Base-by-base conservation (phyloP, 2,113 vertebrate species). In the Tyrannus savana region DNA sequence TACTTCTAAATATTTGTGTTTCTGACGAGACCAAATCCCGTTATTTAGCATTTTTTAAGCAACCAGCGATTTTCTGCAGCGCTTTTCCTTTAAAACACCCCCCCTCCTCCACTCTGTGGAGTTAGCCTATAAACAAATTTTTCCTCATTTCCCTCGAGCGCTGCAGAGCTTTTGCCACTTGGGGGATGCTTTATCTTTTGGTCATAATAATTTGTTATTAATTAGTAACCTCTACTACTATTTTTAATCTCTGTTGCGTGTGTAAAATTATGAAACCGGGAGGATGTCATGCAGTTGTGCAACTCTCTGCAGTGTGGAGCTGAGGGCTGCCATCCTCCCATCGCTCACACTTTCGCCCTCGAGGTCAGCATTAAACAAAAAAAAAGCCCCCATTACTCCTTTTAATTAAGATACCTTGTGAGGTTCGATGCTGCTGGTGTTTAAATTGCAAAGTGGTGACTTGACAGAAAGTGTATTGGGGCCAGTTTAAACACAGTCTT, bases 51-150 rank as follows among this genome's bases (percentile, higher is more conserved):
- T 17, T 44, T 83, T 73, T n/a, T 7, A 35, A 42, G 25, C 2
- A 12, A 39, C 7, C 24, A 2, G 5, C 9, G 33, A 19, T 79
- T 44, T 44, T 6, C 7, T 6, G 9, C 6, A 17, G 14, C 2
- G 1, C 9, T 79, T 68, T 52, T 68, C 14, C 56, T 72, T 50
- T 19, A 41, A 37, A 41, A 28, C 24, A 2, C 27, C 8, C 11
- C 19, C 6, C 9, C 55, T 3, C 6, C 2, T 3, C 5, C 14
- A 1, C 46, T 39, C 42, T 1, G 4, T 19, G 2, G 3, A 12
- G 15, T 21, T 1, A 1, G 50, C 18, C 53, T n/a, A 5, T 66
- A 68, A 94, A 91, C 35, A 79, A 24, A 50, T 44, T 69, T 66
- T 11, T n/a, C 56, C 46, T 76, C 30, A 28, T 79, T 89, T 93